A percentile compares a stretch with the other conserved stretches of the same genome.
Conservation (phyloP, 2,797 vertebrate species). For the Amniataba percoides region DNA sequence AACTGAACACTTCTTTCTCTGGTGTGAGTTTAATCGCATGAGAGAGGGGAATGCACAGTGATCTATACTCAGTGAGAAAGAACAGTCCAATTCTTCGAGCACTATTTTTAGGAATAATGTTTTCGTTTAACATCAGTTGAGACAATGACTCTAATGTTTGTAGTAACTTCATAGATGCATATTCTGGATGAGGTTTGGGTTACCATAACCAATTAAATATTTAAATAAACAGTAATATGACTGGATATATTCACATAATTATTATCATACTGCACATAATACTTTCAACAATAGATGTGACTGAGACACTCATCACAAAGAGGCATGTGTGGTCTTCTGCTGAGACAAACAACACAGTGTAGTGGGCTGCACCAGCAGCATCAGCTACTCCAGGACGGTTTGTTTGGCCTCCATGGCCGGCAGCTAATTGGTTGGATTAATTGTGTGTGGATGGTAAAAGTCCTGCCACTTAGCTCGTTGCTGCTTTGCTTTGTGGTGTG, state of each 20-base stretch:
- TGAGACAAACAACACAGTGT: conserved; percentile 6
- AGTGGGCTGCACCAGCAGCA: conserved; percentile 2
- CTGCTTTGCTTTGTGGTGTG: too few species aligned
- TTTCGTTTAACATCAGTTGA: neutral
- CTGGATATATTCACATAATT: neutral
- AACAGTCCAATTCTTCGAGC: neutral
- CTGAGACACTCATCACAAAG: conserved; percentile 15
- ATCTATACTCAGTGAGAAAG: neutral
- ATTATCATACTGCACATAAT: conserved; percentile 4
- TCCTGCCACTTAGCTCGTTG: neutral
- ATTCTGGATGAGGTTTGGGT: neutral
- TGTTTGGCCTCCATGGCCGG: conserved; percentile 34
- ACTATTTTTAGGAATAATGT: neutral
- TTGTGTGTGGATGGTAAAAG: too few species aligned
- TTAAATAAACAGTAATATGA: conserved; percentile 13
- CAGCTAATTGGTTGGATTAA: conserved; percentile 3
- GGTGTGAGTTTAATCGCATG: neutral
- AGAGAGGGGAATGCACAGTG: neutral
- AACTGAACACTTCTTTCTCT: neutral
- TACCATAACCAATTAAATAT: neutral
- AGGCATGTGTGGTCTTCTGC: neutral
- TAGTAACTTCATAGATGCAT: neutral
- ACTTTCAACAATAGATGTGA: conserved; percentile 9
- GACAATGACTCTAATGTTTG: neutral
- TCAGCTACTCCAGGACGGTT: neutral